Base-by-base conservation (phyloP, 2,797 vertebrate genomes). In the Myripristis jacobus region DNA sequence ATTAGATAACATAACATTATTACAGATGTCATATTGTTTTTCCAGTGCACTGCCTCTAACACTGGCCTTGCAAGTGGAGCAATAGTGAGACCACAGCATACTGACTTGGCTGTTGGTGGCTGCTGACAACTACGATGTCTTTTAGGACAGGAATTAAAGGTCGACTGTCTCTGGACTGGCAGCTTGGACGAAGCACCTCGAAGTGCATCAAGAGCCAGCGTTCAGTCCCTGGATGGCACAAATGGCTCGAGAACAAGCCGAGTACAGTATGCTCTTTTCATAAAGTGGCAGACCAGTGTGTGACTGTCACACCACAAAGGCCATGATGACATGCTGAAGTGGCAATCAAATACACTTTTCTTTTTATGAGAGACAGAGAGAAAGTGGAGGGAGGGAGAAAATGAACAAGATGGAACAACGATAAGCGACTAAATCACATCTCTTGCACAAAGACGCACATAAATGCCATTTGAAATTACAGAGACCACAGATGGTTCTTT, bases 1-100 rank as follows among this genome's bases (percentile, higher is more conserved):
- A 31, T 31, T 31, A 31, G n/a, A n/a, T n/a, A n/a, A n/a, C n/a
- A n/a, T n/a, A n/a, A n/a, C n/a, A n/a, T n/a, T n/a, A n/a, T n/a
- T n/a, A n/a, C n/a, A n/a, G n/a, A n/a, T n/a, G n/a, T n/a, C n/a
- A n/a, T n/a, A n/a, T n/a, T n/a, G n/a, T n/a, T n/a, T n/a, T n/a
- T n/a, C 69, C 24, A 58, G 6, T 34, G 24, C 53, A 74, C 67
- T 70, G 43, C 52, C 48, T 77, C 34, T 71, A n/a, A 68, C 50
- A 70, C 65, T 7, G 2, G 6, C 34, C 34, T 8, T 36, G 34
- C 34, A 36, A 36, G 34, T 11, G 10, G 34, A 11, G 11, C 34
- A 36, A 36, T 36, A 11, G 34, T 36, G 34, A 8, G 2, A 31
- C 29, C 8, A 8, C 4, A 2, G 29, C 29, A 31, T 31, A 31